These are phyloP conservation scores for Nettapus auritus DNA, from an alignment of 2,113 vertebrate species.

Conservation along the genomic window DNA sequence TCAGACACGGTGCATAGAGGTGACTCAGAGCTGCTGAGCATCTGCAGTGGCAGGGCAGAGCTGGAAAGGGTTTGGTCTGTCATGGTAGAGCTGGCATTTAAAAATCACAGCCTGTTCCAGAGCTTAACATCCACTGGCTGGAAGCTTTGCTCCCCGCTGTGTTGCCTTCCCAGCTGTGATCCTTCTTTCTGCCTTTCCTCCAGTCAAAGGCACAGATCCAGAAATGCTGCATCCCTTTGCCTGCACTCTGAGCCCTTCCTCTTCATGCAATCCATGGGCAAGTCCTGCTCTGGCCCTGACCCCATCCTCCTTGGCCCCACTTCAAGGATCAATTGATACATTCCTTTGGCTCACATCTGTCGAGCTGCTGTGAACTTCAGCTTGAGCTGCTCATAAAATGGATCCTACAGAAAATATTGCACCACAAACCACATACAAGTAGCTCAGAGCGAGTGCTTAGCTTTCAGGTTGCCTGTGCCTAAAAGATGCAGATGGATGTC, in stretches of 20 bases:
- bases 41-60: not conserved
- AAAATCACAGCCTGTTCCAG: not conserved
- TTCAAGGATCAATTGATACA: not conserved
- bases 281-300: not conserved
- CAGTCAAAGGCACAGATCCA: not conserved
- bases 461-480: not conserved
- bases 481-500: not conserved
- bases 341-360: not conserved
- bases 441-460: not conserved
- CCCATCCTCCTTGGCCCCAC: not conserved
- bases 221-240: not conserved
- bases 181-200: not conserved
- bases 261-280: not conserved
- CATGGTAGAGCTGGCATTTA: not conserved
- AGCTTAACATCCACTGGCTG: not conserved
- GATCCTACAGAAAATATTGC: not conserved
- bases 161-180: not conserved
- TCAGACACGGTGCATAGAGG: not conserved
- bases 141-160: not conserved
- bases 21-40: not conserved
- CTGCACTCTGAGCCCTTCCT: not conserved
- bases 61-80: not conserved
- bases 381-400: not conserved
- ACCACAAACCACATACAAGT: not conserved
- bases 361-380: not conserved